Evolutionary conservation across 2,888 invertebrate genomes (phyloP).

Genomic region (Micoletzkya japonica): DNA sequence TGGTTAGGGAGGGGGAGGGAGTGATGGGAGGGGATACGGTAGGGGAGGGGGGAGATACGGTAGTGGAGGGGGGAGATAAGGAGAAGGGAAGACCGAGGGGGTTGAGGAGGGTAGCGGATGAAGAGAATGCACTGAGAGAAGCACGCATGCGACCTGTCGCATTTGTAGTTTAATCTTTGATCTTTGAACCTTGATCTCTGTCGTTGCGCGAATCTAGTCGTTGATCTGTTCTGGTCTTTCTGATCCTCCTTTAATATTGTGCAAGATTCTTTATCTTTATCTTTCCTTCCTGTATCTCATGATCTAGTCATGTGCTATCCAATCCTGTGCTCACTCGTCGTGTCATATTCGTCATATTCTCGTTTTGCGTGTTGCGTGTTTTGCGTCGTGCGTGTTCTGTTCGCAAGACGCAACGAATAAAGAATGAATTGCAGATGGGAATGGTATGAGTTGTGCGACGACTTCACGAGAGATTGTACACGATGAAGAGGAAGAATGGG

Average conservation of each 20-base stretch:
- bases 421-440: not conserved
- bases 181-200: not conserved
- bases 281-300: not conserved
- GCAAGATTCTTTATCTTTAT: not conserved
- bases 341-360: not conserved
- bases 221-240: not conserved
- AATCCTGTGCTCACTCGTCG: not conserved
- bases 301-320: not conserved
- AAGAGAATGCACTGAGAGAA: conserved; percentile 20
- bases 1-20: too few relatives aligned
- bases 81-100: conserved; percentile 10
- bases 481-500: conserved; percentile 1
- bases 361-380: conserved; percentile 4
- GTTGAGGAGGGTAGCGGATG: conserved; percentile 16
- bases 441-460: not conserved
- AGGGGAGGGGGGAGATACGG: too few relatives aligned
- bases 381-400: conserved; percentile 3
- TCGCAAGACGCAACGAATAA: not conserved
- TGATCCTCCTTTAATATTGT: not conserved
- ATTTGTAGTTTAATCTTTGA: conserved; percentile 4
- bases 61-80: too few relatives aligned
- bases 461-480: not conserved
- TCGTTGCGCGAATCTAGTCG: not conserved
- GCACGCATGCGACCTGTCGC: conserved; percentile 39
- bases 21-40: too few relatives aligned